Percentiles rank a stretch among this genome's conserved stretches.
Conservation (phyloP, 1,140 invertebrate species). For the Drosophila malerkotliana region DNA sequence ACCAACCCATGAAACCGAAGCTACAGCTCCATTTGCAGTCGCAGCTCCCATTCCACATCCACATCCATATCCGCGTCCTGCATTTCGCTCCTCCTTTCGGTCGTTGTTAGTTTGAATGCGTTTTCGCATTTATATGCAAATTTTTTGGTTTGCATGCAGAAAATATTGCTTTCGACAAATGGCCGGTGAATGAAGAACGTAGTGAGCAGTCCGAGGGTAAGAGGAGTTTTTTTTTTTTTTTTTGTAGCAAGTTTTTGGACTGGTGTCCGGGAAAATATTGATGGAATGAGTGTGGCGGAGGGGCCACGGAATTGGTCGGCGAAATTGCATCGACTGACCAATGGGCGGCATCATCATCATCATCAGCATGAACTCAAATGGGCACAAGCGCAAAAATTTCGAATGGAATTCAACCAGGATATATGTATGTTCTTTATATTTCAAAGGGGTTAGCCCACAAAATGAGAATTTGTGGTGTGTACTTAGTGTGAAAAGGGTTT, state of each 20-base stretch:
- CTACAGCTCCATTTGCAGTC: conserved; percentile 59
- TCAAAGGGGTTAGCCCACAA: conserved; percentile 5
- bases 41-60: conserved; percentile 42
- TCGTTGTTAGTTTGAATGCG: conserved; percentile 80
- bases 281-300: conserved; percentile 2
- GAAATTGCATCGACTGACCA: conserved; percentile 51
- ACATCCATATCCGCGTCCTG: conserved; percentile 44
- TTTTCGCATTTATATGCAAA: conserved; percentile 83
- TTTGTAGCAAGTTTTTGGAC: conserved; percentile 34
- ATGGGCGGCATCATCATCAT: conserved; percentile 53
- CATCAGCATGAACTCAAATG: conserved; percentile 34
- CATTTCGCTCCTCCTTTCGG: conserved; percentile 44
- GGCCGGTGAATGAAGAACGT: conserved; percentile 33
- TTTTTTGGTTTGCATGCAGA: conserved; percentile 79
- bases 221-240: conserved; percentile 12
- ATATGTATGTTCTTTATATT: conserved; percentile 27
- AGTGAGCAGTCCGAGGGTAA: conserved; percentile 2
- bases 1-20: conserved; percentile 12
- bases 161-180: conserved; percentile 77
- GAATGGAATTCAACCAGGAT: conserved; percentile 39
- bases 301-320: conserved; percentile 49
- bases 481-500: neutral
- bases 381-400: conserved; percentile 40
- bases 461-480: conserved; percentile 23
- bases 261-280: conserved; percentile 11